A percentile compares a stretch with the other conserved stretches of the same genome.
phyloP scores from a whole-genome alignment of 1,140 invertebrate species.

The Drosophila parvula region DNA sequence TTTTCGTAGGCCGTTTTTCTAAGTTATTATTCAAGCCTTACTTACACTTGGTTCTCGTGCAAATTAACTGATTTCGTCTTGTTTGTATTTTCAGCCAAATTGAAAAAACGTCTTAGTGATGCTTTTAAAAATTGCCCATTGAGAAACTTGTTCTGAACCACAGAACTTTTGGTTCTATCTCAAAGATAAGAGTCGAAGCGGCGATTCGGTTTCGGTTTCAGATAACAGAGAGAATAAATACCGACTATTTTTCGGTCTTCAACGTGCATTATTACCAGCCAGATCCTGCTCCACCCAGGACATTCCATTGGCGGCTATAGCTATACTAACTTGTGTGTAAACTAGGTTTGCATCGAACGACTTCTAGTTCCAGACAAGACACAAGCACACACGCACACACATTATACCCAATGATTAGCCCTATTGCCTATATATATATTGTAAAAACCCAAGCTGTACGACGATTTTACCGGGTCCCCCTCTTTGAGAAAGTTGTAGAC shows the following conservation, averaged over 20 bases:
- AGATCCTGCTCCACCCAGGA: constrained; percentile 52
- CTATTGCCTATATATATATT: constrained; percentile 38
- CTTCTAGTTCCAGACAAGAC: constrained; percentile 16
- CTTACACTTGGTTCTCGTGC: constrained; percentile 15
- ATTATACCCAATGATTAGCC: constrained; percentile 22
- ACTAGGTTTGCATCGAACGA: constrained; percentile 52
- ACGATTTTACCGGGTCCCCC: constrained; percentile 33
- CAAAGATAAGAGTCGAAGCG: constrained; percentile 29
- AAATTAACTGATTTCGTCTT: constrained; percentile 65
- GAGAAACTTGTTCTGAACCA: constrained; percentile 78
- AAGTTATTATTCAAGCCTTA: constrained; percentile 37
- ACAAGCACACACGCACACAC: constrained; percentile 17
- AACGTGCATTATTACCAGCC: constrained; percentile 74
- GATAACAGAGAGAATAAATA: constrained; percentile 41
- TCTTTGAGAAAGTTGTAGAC: constrained; percentile 26
- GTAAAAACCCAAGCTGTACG: constrained; percentile 20
- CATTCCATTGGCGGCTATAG: constrained; percentile 50
- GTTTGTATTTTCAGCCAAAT: constrained; percentile 83
- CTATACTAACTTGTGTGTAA: constrained; percentile 59
- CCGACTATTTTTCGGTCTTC: constrained; percentile 53
- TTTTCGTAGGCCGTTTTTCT: constrained; percentile 57
- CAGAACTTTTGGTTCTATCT: constrained; percentile 6
- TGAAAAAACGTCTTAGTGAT: constrained; percentile 83
- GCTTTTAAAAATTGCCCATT: constrained; percentile 82
- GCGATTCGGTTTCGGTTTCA: constrained; percentile 66